Conservation (phyloP, 2,113 vertebrate genomes). For the Caloenas nicobarica region DNA sequence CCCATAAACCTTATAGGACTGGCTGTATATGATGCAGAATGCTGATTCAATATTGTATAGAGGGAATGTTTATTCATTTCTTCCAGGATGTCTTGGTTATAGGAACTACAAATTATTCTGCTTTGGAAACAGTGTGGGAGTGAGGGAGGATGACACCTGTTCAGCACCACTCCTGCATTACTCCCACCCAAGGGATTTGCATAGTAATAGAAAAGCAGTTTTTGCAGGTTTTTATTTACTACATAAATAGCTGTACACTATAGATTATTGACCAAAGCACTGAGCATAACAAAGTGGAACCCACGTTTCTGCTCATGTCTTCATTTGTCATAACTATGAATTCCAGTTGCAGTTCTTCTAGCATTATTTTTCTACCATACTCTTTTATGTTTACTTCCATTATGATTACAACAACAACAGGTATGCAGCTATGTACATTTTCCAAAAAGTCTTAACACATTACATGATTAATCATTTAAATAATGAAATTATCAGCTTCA, state of each 20-base stretch:
- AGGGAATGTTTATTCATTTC: not conserved
- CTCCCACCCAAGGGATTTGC: conserved; percentile 17
- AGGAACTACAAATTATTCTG: not conserved
- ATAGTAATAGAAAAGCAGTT: not conserved
- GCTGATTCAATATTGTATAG: not conserved
- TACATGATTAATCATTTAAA: not conserved
- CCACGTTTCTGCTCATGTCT: not conserved
- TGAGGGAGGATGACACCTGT: conserved; percentile 2
- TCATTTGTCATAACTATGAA: not conserved
- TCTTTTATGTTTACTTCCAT: not conserved
- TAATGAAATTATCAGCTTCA: not conserved
- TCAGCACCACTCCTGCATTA: not conserved
- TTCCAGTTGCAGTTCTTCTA: not conserved
- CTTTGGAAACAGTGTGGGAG: not conserved
- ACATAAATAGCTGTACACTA: not conserved
- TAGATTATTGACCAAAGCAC: not conserved
- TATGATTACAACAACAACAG: not conserved
- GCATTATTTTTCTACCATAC: not conserved
- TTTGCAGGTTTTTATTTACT: conserved; percentile 23
- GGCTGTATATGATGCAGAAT: not conserved
- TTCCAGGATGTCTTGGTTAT: not conserved
- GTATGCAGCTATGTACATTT: not conserved
- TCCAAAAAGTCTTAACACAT: not conserved
- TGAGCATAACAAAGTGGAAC: not conserved
- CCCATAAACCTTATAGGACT: not conserved